Base-by-base conservation (phyloP, 2,888 invertebrate genomes). In the Glaucopsyche alexis region DNA sequence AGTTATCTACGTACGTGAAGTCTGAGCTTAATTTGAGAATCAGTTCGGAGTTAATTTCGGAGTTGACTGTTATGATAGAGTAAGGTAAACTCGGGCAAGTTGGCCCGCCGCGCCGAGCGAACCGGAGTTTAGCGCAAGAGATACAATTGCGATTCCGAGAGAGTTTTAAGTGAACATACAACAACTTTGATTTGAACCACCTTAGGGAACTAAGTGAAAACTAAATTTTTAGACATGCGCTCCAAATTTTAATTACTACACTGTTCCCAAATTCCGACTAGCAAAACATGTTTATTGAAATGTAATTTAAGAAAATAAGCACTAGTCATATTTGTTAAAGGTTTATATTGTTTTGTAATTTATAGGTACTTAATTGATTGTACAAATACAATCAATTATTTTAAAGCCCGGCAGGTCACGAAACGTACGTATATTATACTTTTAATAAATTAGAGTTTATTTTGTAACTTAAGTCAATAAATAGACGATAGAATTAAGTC, bases 81-180 rank as follows among this genome's bases (percentile, higher is more conserved):
- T 14, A 74, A 74, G 76, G 72, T 72, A 75, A 76, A 76, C 75
- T 71, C 50, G 66, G 72, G 73, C 73, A 73, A 71, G 73, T 72
- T 72, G 42, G 72, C 16, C 29, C 29, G 29, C 71, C 16, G 71
- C 42, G 14, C 19, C 60, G 65, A 50, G 45, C 52, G 42, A 19
- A 19, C 38, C 49, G 42, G 67, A 52, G 66, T 67, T 52, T 55
- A 45, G 49, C 42, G 72, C 29, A 47, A 47, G 69, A 67, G 66
- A 47, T 69, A 69, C 69, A 47, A 29, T 69, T 69, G 69, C 13
- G 49, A 69, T 69, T 49, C 45, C 16, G 29, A 69, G 29, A 14
- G 60, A 60, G 60, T 60, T 60, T 60, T 60, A 60, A 60, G 60
- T 60, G 60, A 60, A 60, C 60, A 38, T 60, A 60, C 38, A 60